Evolutionary conservation across 2,113 vertebrate genomes (phyloP), one percentile per base, ranked within the genome.

Genomic region (Leuciscus idus): DNA sequence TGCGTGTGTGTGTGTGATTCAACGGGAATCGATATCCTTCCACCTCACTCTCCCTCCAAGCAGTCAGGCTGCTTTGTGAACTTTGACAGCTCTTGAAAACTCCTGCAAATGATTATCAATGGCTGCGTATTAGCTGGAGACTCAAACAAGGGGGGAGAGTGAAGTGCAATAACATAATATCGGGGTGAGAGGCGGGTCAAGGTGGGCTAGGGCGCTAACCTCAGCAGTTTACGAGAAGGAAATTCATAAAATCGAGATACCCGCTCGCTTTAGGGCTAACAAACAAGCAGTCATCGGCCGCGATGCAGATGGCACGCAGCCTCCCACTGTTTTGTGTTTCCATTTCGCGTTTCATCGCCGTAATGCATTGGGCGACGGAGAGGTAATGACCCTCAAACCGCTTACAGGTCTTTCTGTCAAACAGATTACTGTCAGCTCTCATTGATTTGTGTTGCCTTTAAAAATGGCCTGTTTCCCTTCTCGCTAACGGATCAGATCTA

Each of bases 361-460:
- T 96, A 96, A 96, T 96, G 93, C 94, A 95, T 96, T 94, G 93
- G 92, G 93, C 94, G 91, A 93, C 94, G 94, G 93, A 95, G 95
- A 95, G 95, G 95, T 97, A 97, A 98, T 96, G 96, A 97, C 96
- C 93, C 96, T 95, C 92, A 93, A 92, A 96, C 94, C 93, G 89
- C 85, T 96, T 97, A 97, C 96, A 96, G 97, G 95, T 94, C 86
- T 94, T 96, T 96, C 96, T 96, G 96, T 98, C 98, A 97, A 93
- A 97, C 96, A 96, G 96, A 95, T 96, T 86, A 95, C 95, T 95
- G 96, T 96, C 94, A 95, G 95, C 93, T 90, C 90, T 95, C 96
- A 97, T 97, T 97, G 98, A 99, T 99, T 98, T 97, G 96, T 97
- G 96, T 94, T 96, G 95, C 92, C 92, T 89, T 96, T 96, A 96